Evolutionary conservation across 2,113 vertebrate species (phyloP).

Genomic region (Anhinga rufa): DNA sequence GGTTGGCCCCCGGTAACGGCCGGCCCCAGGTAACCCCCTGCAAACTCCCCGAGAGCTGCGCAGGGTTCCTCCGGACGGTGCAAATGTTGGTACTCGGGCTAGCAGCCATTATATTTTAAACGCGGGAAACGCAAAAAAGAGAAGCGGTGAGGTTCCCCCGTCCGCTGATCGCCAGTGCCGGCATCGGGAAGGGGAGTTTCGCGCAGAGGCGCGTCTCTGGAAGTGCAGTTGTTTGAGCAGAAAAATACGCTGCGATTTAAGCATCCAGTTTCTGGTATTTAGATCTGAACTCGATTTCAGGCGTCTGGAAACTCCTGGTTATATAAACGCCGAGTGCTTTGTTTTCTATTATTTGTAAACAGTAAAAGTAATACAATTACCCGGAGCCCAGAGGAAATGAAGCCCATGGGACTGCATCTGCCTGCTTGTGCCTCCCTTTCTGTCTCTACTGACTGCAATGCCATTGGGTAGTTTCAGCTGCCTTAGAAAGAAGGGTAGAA

Average conservation of each 20-base stretch:
- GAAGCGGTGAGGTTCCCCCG: rapidly evolving
- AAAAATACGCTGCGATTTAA: rapidly evolving
- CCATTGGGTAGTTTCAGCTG: rapidly evolving
- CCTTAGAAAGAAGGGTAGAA: not conserved
- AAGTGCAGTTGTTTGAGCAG: not conserved
- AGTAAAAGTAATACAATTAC: not conserved
- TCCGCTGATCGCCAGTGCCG: too few relatives aligned
- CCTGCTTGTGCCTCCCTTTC: not conserved
- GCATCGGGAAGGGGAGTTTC: not conserved
- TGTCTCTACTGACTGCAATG: not conserved
- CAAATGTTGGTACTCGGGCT: not conserved
- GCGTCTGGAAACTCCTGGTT: not conserved
- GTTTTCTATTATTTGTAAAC: not conserved
- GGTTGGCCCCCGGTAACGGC: not conserved
- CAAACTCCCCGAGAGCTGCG: too few relatives aligned
- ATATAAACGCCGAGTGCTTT: rapidly evolving
- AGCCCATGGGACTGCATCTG: rapidly evolving
- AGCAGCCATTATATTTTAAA: not conserved
- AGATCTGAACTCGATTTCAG: not conserved
- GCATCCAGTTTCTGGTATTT: rapidly evolving
- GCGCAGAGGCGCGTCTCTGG: rapidly evolving
- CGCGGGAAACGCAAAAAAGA: not conserved
- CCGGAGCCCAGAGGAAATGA: not conserved
- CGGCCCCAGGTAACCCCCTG: not conserved
- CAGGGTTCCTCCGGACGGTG: rapidly evolving